Conservation (phyloP, 2,888 invertebrate species). For the Diaphora mendica region DNA sequence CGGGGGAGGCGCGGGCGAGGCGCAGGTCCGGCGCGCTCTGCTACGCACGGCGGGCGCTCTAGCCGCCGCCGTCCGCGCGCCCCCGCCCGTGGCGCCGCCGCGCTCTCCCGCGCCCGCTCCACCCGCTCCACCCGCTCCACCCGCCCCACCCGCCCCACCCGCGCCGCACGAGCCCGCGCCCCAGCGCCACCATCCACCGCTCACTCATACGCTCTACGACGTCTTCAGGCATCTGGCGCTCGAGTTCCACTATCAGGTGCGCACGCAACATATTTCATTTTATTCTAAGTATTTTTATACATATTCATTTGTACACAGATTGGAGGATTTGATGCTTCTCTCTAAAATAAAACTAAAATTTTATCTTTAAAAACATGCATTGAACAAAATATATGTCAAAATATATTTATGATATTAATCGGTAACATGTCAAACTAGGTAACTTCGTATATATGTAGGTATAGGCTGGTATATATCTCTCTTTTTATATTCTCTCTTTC, state of each 20-base stretch:
- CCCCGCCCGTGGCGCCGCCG: constrained; percentile 53
- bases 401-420: too few relatives aligned
- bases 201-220: constrained; percentile 76
- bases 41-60: constrained; percentile 89
- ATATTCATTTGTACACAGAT: too few relatives aligned
- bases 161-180: constrained; percentile 33
- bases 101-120: constrained; percentile 21
- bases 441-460: too few relatives aligned
- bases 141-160: constrained; percentile 45
- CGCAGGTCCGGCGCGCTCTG: constrained; percentile 90
- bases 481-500: too few relatives aligned
- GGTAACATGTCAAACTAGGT: too few relatives aligned
- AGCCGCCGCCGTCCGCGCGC: constrained; percentile 51
- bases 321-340: too few relatives aligned
- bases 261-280: not conserved
- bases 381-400: too few relatives aligned
- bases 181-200: constrained; percentile 69
- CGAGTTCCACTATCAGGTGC: constrained; percentile 79
- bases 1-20: constrained; percentile 93
- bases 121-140: constrained; percentile 39
- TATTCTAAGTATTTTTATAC: not conserved
- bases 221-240: constrained; percentile 83
- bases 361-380: too few relatives aligned
- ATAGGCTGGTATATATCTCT: too few relatives aligned
- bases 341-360: too few relatives aligned